These are phyloP conservation scores for Natator depressus DNA, from an alignment of 2,113 vertebrate genomes.

Conservation along the genomic window DNA sequence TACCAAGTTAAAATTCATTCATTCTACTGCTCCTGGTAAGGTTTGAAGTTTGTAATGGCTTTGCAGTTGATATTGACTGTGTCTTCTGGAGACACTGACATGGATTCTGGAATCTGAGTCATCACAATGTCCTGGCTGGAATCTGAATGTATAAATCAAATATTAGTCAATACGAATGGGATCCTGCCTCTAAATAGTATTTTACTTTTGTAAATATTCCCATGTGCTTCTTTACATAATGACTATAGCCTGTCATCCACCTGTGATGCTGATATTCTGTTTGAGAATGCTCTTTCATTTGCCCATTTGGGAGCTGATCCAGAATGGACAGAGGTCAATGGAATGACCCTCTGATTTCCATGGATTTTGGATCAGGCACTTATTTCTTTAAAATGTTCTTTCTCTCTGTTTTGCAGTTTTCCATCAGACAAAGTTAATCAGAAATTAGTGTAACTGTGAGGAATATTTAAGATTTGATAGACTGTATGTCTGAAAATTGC, in stretches of 20 bases:
- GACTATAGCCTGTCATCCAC: background rate
- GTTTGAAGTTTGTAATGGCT: background rate
- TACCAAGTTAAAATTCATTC: too few species aligned
- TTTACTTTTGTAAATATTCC: too few species aligned
- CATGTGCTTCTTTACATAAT: constrained; percentile 19
- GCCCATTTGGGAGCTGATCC: background rate
- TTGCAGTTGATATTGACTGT: background rate
- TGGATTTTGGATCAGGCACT: too few species aligned
- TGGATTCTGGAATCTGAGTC: background rate
- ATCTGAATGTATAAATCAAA: background rate
- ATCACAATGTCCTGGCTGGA: background rate
- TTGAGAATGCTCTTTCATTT: too few species aligned
- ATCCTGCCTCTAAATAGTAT: background rate
- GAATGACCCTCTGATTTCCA: too few species aligned
- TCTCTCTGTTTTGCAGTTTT: background rate
- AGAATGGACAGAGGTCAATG: background rate
- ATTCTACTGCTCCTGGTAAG: too few species aligned
- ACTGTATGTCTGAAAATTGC: background rate
- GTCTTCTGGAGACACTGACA: background rate
- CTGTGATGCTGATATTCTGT: too few species aligned
- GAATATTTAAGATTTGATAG: background rate
- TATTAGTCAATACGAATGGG: constrained; percentile 60
- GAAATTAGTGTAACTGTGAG: background rate
- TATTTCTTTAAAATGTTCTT: background rate
- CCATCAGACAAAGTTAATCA: background rate